Evolutionary conservation across 2,113 vertebrate genomes (phyloP), one percentile per base, ranked within the genome.

Genomic region (Erythrocercus mccallii): DNA sequence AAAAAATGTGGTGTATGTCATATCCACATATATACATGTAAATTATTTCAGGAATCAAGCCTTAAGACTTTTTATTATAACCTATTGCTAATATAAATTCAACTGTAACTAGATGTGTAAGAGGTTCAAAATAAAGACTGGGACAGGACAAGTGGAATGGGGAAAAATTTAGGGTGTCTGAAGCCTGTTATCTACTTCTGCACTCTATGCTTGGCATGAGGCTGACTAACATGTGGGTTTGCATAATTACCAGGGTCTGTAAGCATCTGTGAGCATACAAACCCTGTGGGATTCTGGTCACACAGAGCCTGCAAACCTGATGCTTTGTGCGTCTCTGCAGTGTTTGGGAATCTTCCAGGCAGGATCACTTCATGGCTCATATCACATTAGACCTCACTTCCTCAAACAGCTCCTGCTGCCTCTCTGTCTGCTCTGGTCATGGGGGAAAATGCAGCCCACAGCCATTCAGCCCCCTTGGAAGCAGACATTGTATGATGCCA

Each of bases 331-430:
- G 18, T 92, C 66, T 92, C 35, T 40, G 66, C 30, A 33, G 61
- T 1, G 1, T 69, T 30, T 80, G 62, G 62, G 91, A 73, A 37
- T 24, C 1, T 2, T 24, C 37, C 58, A n/a, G 71, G 62, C 0
- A 0, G 53, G 44, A 42, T 85, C 62, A 27, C 66, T 88, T 40
- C 45, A 42, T 44, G 86, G 57, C 57, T 76, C 11, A 2, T 15
- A 38, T 74, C 3, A 0, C 3, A 0, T 89, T 62, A 93, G 65
- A 58, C 25, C 42, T 89, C 0, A 0, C 33, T 57, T 56, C 33
- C 58, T 79, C 65, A 31, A 45, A 7, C 50, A 40, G 51, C 78
- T 90, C 60, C 69, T 72, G 16, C 40, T 1, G 5, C 56, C 37
- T 10, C 61, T 78, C 51, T 56, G 12, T 17, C 57, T 87, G 6